Conservation (phyloP, 2,113 vertebrate genomes). For the Chiloscyllium plagiosum region DNA sequence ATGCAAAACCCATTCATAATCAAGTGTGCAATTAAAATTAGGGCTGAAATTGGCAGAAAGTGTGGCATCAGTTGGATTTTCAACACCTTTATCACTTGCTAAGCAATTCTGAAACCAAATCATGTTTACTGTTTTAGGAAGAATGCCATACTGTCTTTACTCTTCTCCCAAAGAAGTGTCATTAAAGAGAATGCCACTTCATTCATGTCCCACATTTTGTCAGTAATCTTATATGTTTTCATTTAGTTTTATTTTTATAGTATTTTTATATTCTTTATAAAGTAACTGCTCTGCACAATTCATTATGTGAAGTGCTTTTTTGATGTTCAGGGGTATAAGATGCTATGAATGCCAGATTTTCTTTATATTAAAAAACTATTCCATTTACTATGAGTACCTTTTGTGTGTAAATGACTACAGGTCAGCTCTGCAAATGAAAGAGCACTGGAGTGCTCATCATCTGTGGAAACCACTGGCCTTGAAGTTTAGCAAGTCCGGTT, state of each 20-base stretch:
- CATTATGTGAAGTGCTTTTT: background rate
- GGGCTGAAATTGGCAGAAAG: background rate
- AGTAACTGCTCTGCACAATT: background rate
- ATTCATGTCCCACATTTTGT: background rate
- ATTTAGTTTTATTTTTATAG: slow-evolving; percentile 1
- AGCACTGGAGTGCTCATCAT: background rate
- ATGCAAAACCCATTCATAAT: background rate
- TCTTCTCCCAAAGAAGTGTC: background rate
- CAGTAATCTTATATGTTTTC: background rate
- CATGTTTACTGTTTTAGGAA: background rate
- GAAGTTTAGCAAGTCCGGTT: background rate
- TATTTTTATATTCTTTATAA: background rate
- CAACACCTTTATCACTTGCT: background rate
- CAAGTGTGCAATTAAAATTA: background rate
- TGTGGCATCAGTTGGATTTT: background rate
- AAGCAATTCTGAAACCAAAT: background rate
- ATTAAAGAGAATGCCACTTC: background rate
- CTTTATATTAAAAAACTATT: background rate
- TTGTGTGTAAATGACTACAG: background rate
- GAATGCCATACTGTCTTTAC: background rate
- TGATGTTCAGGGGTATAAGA: background rate
- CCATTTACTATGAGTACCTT: background rate
- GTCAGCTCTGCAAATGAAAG: background rate
- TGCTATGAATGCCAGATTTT: background rate
- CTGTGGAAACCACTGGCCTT: background rate